These are phyloP conservation scores for Scolopax bukidnonensis DNA, from an alignment of 2,797 vertebrate genomes.

Conservation along the genomic window DNA sequence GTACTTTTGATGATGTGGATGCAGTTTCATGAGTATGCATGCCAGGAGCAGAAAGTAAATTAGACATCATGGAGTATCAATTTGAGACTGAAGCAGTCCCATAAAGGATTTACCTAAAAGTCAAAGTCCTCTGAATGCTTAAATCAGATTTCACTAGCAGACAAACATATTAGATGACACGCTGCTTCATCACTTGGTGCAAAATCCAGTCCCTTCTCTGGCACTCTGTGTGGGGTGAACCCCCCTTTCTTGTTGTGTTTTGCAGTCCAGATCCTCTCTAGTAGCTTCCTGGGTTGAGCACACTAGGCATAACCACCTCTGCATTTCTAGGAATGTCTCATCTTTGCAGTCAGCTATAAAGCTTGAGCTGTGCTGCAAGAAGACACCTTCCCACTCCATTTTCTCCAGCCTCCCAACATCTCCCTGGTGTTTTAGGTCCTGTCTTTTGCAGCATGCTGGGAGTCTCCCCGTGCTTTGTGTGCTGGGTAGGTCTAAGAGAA, in stretches of 20 bases:
- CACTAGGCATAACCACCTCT: background rate
- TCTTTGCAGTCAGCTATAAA: background rate
- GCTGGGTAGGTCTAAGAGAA: background rate
- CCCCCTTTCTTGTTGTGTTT: background rate
- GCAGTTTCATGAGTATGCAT: background rate
- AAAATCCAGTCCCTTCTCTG: background rate
- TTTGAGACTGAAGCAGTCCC: background rate
- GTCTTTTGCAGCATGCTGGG: background rate
- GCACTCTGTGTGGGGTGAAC: background rate
- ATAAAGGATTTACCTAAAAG: background rate
- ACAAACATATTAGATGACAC: background rate
- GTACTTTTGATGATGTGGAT: background rate
- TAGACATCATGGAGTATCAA: background rate
- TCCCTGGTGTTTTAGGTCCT: background rate
- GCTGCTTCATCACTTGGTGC: accelerated
- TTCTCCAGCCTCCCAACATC: background rate
- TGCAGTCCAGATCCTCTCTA: background rate
- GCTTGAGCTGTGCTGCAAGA: background rate
- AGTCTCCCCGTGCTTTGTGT: background rate
- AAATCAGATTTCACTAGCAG: background rate
- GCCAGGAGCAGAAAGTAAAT: constrained; percentile 12
- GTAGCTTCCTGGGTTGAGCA: background rate
- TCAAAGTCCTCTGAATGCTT: background rate
- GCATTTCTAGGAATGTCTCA: background rate
- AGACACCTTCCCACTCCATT: background rate